Base-by-base conservation (phyloP, 2,888 invertebrate species). In the Saturnia pavonia region DNA sequence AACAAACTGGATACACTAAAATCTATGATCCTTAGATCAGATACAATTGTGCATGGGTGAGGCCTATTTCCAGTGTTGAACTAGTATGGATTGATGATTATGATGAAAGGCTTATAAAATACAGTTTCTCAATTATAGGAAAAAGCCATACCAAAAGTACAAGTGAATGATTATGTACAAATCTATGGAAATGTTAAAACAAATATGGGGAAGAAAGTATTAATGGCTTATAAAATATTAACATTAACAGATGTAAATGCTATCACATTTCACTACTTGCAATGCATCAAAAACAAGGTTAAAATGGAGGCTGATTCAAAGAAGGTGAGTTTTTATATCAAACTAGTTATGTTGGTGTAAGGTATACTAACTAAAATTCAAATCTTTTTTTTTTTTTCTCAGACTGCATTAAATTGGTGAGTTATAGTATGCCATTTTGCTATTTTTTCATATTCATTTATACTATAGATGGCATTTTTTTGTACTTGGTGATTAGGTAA, bases 241-340 rank as follows among this genome's bases (percentile, higher is more conserved):
- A 93, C 91, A 19, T 76, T 94, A 57, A 90, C 86, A 60, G 93
- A 94, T 86, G 83, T 90, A 1, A 94, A 94, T 82, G 89, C 87
- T 19, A 92, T 94, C n/a, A 94, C 92, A 82, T 94, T 91, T 81
- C 94, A 94, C 76, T 94, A 94, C 76, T 80, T 94, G 54, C 94
- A 93, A 71, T 94, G 94, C 74, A 93, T 94, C 67, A 88, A 92
- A 76, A 94, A 93, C 77, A 94, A 89, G 78, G 85, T 94, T 0
- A 92, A 92, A 83, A 91, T 94, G 91, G 93, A 94, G 80, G 89
- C 89, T 4, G 90, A 92, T 73, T 91, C 91, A 19, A 94, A 93
- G 75, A 94, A 94, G 88, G 94, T 94, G 86, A 54, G 22, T 54
- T 22, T 54, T n/a, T 22, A 34, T 6, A 34, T 34, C 2, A 34